Percentiles rank a stretch among this genome's conserved stretches.
Conservation (phyloP, 2,113 vertebrate genomes). For the Brienomyrus longianalis region DNA sequence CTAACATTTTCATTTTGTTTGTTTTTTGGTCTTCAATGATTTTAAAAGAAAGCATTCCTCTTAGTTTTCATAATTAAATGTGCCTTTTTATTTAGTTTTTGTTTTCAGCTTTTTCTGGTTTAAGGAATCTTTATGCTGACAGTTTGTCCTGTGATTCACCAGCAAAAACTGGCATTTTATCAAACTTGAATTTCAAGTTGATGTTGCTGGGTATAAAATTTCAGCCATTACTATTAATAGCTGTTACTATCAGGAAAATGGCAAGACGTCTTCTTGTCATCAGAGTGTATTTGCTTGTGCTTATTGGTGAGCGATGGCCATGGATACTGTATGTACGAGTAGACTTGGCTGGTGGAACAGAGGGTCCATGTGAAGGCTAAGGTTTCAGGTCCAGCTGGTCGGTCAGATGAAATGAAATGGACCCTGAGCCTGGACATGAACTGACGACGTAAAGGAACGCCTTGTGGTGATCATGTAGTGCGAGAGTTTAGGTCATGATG, state of each 20-base stretch:
- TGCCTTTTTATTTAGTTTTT: too few species aligned
- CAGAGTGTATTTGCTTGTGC: not conserved
- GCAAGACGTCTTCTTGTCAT: not conserved
- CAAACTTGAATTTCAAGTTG: not conserved
- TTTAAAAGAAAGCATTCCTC: too few species aligned
- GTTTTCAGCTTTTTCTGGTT: not conserved
- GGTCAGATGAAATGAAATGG: constrained; percentile 8
- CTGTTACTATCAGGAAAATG: not conserved
- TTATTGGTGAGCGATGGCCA: not conserved
- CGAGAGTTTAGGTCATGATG: not conserved
- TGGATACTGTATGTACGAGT: not conserved
- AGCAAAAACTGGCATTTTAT: not conserved
- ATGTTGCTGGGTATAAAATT: not conserved
- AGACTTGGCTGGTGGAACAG: not conserved
- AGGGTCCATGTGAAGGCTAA: not conserved
- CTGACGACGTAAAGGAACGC: not conserved
- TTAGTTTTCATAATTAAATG: too few species aligned
- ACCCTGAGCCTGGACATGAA: constrained; percentile 2
- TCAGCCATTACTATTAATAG: not conserved
- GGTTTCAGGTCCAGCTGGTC: not conserved
- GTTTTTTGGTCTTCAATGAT: too few species aligned
- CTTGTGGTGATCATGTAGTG: constrained; percentile 6
- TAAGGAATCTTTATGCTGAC: not conserved
- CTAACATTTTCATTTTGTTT: too few species aligned
- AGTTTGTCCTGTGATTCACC: not conserved